Conservation (phyloP, 2,888 invertebrate species). For the Smittia aterrima region DNA sequence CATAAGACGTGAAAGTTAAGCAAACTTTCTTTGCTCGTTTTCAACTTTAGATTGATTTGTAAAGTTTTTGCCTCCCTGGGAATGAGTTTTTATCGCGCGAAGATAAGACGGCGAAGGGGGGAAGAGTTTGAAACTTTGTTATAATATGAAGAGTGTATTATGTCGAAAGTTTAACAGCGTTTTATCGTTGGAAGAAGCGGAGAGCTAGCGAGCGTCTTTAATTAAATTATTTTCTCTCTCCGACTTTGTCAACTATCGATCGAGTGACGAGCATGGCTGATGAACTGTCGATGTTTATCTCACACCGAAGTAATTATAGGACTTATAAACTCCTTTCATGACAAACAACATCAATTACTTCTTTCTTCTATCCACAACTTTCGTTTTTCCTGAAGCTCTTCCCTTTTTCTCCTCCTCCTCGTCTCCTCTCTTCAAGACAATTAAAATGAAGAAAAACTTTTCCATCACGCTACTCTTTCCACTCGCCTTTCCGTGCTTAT, state of each 20-base stretch:
- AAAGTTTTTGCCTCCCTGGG: slow-evolving; percentile 23
- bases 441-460: slow-evolving; percentile 30
- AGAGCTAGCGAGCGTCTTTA: neutral
- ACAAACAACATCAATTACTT: slow-evolving; percentile 25
- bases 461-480: slow-evolving; percentile 12
- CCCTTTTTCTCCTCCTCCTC: no score
- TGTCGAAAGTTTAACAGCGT: neutral
- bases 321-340: neutral
- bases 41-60: slow-evolving; percentile 41
- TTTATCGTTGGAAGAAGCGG: neutral
- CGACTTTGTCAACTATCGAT: neutral
- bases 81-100: neutral
- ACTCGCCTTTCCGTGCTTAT: slow-evolving; percentile 6
- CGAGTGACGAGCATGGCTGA: neutral
- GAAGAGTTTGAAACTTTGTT: slow-evolving; percentile 1
- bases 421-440: slow-evolving; percentile 28
- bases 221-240: slow-evolving; percentile 5
- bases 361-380: slow-evolving; percentile 2
- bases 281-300: slow-evolving; percentile 16
- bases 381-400: neutral
- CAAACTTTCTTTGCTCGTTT: slow-evolving; percentile 16
- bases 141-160: neutral
- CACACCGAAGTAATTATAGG: neutral
- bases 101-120: neutral
- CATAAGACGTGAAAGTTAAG: slow-evolving; percentile 36